These are phyloP conservation scores for Gambusia holbrooki DNA, from an alignment of 2,113 vertebrate species.

Conservation along the genomic window DNA sequence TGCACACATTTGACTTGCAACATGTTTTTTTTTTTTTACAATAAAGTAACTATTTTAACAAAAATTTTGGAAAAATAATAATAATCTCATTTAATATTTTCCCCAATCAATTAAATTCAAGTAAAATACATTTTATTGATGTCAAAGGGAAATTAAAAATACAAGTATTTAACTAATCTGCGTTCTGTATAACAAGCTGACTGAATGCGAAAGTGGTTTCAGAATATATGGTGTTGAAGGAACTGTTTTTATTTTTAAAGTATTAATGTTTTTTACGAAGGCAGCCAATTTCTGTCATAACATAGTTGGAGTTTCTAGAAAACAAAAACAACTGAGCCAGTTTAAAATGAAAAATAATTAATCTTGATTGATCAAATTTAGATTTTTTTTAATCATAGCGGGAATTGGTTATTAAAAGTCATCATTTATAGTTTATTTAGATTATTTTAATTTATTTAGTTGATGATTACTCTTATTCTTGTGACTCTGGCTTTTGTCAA, in stretches of 20 bases:
- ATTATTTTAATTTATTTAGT: too few species aligned
- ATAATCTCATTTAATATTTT: too few species aligned
- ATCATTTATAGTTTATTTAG: too few species aligned
- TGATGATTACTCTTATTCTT: too few species aligned
- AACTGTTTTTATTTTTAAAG: neutral
- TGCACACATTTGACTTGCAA: neutral
- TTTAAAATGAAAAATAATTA: neutral
- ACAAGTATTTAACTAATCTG: neutral
- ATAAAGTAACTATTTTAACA: too few species aligned
- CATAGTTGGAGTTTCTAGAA: neutral
- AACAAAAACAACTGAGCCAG: neutral
- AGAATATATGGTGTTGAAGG: neutral
- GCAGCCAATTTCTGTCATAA: neutral
- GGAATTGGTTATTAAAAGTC: too few species aligned
- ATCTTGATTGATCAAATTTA: too few species aligned
- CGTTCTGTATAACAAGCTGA: neutral
- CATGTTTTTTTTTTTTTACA: too few species aligned
- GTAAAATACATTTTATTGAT: too few species aligned
- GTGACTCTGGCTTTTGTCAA: neutral
- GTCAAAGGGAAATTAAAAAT: too few species aligned
- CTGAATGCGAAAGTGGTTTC: neutral
- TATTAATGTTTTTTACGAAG: neutral
- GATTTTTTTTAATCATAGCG: too few species aligned
- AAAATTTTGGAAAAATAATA: too few species aligned
- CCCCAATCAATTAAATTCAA: neutral